Percentiles rank a stretch among this genome's conserved stretches.
These are phyloP conservation scores for Ranitomeya variabilis DNA, from an alignment of 2,113 vertebrate species.

Conservation along the genomic window DNA sequence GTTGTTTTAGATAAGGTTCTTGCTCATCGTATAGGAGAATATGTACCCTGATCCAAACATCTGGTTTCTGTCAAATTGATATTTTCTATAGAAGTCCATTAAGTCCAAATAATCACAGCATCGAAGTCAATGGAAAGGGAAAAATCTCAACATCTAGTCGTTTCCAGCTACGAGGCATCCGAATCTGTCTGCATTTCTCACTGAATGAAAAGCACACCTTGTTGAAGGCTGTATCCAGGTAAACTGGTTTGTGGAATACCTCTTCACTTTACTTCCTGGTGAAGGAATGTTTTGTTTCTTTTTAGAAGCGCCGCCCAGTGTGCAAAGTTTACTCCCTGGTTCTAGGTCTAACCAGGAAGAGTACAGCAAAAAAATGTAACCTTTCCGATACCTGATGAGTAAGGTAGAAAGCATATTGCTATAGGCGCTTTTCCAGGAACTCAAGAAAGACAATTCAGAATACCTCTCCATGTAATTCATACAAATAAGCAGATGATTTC, in stretches of 20 bases:
- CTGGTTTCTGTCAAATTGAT: not conserved
- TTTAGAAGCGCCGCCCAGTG: slow-evolving; percentile 13
- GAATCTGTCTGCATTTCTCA: not conserved
- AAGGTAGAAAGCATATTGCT: slow-evolving; percentile 10
- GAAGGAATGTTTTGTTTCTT: slow-evolving; percentile 34
- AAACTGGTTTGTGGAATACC: slow-evolving; percentile 6
- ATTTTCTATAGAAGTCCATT: not conserved
- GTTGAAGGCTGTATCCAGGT: not conserved
- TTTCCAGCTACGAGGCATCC: not conserved
- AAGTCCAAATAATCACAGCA: not conserved
- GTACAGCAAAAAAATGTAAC: not conserved
- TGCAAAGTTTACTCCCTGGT: slow-evolving; percentile 14
- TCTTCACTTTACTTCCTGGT: slow-evolving; percentile 54
- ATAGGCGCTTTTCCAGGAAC: not conserved
- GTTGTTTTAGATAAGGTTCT: not conserved
- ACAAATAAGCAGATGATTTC: not conserved
- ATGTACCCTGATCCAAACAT: not conserved
- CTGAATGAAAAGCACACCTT: slow-evolving; percentile 1
- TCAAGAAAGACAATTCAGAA: not conserved
- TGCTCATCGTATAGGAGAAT: not conserved
- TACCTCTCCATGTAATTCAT: not conserved
- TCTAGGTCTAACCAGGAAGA: not conserved
- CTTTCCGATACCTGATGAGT: not conserved
- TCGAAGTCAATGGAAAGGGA: not conserved
- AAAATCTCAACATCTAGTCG: not conserved